A percentile compares a stretch with the other conserved stretches of the same genome.
Conservation (phyloP, 2,113 vertebrate genomes). For the Aramus guarauna region DNA sequence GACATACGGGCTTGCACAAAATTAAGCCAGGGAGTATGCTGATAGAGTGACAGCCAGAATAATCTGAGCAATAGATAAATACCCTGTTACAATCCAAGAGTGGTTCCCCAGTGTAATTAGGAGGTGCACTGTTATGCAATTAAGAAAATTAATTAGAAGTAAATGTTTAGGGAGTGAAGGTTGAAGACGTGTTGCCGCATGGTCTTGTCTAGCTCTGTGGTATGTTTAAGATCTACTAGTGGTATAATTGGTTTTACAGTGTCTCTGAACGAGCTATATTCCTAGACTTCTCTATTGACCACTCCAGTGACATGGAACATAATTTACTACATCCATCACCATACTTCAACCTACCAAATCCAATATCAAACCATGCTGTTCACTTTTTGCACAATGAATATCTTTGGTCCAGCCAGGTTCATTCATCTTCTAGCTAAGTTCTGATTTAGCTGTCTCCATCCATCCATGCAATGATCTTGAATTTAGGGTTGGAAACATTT, state of each 20-base stretch:
- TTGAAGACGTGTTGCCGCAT: not conserved
- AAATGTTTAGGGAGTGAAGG: not conserved
- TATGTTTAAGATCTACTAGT: not conserved
- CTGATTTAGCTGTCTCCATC: not conserved
- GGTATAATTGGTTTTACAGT: not conserved
- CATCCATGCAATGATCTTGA: not conserved
- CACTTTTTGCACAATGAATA: not conserved
- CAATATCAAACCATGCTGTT: not conserved
- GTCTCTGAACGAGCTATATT: not conserved
- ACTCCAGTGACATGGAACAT: not conserved
- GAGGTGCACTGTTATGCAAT: slow-evolving; percentile 52
- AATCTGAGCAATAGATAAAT: slow-evolving; percentile 30
- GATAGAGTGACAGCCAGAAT: not conserved
- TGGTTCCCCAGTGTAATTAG: slow-evolving; percentile 55
- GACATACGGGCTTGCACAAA: not conserved
- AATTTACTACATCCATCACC: not conserved
- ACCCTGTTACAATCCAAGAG: not conserved
- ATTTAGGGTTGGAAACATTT: not conserved
- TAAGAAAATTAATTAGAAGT: slow-evolving; percentile 67
- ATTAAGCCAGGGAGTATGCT: not conserved
- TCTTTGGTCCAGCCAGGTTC: not conserved
- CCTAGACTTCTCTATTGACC: not conserved
- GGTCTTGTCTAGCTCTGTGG: not conserved
- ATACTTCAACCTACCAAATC: not conserved
- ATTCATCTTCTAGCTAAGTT: not conserved